A percentile compares a stretch with the other conserved stretches of the same genome.
Conservation (phyloP, 2,113 vertebrate genomes). For the Cariama cristata region DNA sequence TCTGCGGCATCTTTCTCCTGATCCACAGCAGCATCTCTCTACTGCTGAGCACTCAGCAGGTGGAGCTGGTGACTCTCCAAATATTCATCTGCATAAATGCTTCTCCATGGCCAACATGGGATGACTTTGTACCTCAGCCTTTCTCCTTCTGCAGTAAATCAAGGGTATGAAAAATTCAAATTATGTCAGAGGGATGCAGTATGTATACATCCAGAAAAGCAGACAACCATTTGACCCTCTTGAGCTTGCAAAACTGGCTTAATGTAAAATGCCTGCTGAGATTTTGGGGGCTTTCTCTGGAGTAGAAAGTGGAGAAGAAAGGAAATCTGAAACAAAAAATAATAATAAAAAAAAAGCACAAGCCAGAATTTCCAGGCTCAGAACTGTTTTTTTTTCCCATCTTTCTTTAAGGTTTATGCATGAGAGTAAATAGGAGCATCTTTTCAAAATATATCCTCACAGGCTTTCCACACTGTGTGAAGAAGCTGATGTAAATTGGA, state of each 20-base stretch:
- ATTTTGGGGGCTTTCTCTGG: background rate
- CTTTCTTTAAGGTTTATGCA: background rate
- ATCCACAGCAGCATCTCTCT: background rate
- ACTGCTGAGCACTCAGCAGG: accelerated
- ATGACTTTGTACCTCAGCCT: background rate
- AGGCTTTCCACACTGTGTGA: accelerated
- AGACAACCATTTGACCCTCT: background rate
- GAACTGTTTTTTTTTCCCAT: accelerated
- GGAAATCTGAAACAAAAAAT: background rate
- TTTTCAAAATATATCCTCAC: background rate
- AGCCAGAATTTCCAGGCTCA: background rate
- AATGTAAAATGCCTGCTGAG: background rate
- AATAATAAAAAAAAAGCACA: accelerated
- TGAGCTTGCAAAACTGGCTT: background rate
- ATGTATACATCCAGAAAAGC: background rate
- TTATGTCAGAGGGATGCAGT: background rate
- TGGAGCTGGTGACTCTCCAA: background rate
- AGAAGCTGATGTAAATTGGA: background rate
- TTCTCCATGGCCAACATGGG: accelerated
- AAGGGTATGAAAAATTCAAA: background rate
- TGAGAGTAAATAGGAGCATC: background rate
- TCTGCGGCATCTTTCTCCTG: background rate
- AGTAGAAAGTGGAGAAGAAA: background rate
- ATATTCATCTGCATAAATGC: background rate
- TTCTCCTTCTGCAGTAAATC: background rate